Conservation (phyloP, 2,797 vertebrate genomes). For the Chrysocyon brachyurus region DNA sequence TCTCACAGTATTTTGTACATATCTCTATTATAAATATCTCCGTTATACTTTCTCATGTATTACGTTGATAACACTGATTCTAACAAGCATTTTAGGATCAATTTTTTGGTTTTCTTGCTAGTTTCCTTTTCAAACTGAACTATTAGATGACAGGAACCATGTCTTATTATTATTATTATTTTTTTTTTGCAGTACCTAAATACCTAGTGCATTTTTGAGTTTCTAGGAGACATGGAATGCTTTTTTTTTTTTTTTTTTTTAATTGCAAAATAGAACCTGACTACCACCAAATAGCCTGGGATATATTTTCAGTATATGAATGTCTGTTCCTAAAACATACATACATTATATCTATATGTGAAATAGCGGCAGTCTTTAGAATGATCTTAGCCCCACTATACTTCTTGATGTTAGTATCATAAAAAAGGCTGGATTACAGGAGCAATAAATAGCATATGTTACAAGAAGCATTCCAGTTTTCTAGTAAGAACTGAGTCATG, state of each 20-base stretch:
- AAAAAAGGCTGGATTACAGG: conserved; percentile 1
- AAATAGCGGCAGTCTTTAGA: conserved; percentile 10
- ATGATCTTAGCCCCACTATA: background rate
- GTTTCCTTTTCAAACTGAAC: conserved; percentile 6
- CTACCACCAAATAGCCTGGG: background rate
- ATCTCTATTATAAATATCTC: background rate
- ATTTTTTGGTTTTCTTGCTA: background rate
- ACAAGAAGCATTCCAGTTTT: conserved; percentile 58
- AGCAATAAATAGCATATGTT: conserved; percentile 54
- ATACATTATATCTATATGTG: background rate
- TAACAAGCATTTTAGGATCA: background rate
- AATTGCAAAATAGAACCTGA: background rate
- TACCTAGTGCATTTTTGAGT: background rate
- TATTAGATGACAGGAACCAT: background rate
- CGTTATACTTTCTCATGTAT: background rate
- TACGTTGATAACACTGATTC: background rate
- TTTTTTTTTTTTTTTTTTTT: background rate
- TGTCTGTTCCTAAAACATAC: background rate
- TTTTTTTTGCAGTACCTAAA: background rate
- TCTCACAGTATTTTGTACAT: background rate
- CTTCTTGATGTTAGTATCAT: conserved; percentile 4
- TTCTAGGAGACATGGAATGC: background rate
- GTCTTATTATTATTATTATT: background rate
- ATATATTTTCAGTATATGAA: background rate
- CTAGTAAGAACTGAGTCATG: conserved; percentile 54